Evolutionary conservation across 2,888 invertebrate genomes (phyloP).

Genomic region (Thyatira batis): DNA sequence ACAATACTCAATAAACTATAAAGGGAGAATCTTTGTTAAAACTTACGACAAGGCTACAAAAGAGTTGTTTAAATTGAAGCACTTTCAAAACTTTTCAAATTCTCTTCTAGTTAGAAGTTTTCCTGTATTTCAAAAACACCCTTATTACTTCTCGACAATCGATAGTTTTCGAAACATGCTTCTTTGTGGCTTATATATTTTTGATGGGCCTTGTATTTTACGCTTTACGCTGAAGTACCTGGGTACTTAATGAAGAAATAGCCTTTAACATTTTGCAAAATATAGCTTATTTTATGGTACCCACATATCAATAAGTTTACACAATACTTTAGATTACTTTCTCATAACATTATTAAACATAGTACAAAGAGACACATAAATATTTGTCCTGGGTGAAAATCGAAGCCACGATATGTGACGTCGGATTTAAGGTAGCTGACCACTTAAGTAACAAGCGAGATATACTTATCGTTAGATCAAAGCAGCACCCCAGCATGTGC

Average conservation of each 20-base stretch:
- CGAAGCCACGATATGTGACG: no score
- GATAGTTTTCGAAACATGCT: background rate
- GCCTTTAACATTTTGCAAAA: no score
- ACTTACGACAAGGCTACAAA: background rate
- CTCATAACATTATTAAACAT: no score
- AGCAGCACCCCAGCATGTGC: background rate
- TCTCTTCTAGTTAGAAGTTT: background rate
- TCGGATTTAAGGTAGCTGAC: no score
- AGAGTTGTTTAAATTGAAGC: background rate
- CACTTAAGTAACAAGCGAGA: background rate
- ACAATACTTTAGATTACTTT: no score
- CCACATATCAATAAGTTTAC: no score
- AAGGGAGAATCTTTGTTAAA: background rate
- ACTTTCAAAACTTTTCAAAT: background rate
- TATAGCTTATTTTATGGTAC: no score
- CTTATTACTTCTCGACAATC: background rate
- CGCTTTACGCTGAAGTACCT: no score
- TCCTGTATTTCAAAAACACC: background rate
- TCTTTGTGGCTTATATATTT: background rate
- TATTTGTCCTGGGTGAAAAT: no score
- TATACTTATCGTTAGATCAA: background rate
- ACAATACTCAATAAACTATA: background rate
- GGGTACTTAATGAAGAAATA: no score
- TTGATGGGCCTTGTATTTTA: background rate
- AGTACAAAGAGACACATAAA: no score